Base-by-base conservation (phyloP, 2,888 invertebrate genomes). In the Aromia moschata region DNA sequence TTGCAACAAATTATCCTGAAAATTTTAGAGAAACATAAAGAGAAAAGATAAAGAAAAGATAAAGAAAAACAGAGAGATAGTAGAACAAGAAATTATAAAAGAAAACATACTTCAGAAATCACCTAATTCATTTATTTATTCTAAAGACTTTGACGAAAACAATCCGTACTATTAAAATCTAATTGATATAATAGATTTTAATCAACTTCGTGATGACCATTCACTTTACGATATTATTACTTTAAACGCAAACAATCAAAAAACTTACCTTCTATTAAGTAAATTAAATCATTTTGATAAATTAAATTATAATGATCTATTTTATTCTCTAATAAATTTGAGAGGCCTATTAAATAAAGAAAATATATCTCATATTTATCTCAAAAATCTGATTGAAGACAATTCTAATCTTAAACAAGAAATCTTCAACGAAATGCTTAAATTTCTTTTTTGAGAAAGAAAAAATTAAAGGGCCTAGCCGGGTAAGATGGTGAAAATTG, bases 111-210 rank as follows among this genome's bases (percentile, higher is more conserved):
- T 56, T 33, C 25, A 14, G 49, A n/a, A n/a, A n/a, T n/a, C n/a
- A n/a, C n/a, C 54, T 11, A 54, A 64, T 58, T 25, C 52, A 33
- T 43, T 63, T 10, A 36, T 55, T 18, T 60, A 18, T 41, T 60
- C 64, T 25, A 9, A 53, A 51, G 58, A 61, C 40, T 46, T 62
- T 10, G 56, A 64, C 18, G 58, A 60, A 47, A 56, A 55, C 46
- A 59, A 64, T 38, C 17, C 15, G 10, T 44, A 15, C 41, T 58
- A 12, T 30, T 15, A 60, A 49, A 64, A 47, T 11, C 14, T 64
- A 37, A 12, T 9, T 2, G 7, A 40, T 9, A 15, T 15, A 15
- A 41, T 46, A 16, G 64, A 64, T 38, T 18, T 61, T 20, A 52
- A 54, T 16, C 46, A 44, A 46, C 25, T 31, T 5, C 4, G n/a